Base-by-base conservation (phyloP, 2,888 invertebrate genomes). In the Toxonevra muliebris region DNA sequence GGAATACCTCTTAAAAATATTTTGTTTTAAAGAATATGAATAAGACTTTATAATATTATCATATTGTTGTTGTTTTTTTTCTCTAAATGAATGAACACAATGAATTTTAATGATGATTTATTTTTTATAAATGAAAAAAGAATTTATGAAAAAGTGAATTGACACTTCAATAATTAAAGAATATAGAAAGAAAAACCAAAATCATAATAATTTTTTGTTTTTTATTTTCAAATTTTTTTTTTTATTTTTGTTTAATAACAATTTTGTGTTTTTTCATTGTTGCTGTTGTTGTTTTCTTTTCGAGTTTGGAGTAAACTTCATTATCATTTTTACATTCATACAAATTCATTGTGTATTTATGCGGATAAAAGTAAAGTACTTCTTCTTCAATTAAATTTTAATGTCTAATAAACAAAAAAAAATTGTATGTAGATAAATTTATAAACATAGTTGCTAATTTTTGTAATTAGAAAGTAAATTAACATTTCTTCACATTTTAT, bases 311-410 rank as follows among this genome's bases (percentile, higher is more conserved):
- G 65, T 48, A 52, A 69, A 61, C 9, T 60, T 69, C 9, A 60
- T 59, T 50, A 67, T 69, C 12, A 71, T 71, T 74, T 74, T 74
- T 71, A 74, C 73, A 74, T 78, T 73, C 76, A 76, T 75, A 80
- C 79, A 80, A 80, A 81, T 80, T 80, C 81, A 80, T 80, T 80
- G 80, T 77, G 70, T 76, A 62, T 61, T 13, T 55, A 12, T 64
- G 66, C 65, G 13, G 48, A 30, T 7, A 30, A 30, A 30, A 30
- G 30, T 30, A 30, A 30, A 30, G 7, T 30, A 4, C 2, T 7
- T 30, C 30, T 30, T 30, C 30, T 30, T 30, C 7, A 2, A 30
- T 30, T 30, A 2, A 30, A 30, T 30, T 30, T 30, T 30, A 30
- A 4, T 7, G 2, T 30, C 30, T 30, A 70, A 43, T 65, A 69